Base-by-base conservation (phyloP, 2,113 vertebrate species). In the Thalassoma bifasciatum region DNA sequence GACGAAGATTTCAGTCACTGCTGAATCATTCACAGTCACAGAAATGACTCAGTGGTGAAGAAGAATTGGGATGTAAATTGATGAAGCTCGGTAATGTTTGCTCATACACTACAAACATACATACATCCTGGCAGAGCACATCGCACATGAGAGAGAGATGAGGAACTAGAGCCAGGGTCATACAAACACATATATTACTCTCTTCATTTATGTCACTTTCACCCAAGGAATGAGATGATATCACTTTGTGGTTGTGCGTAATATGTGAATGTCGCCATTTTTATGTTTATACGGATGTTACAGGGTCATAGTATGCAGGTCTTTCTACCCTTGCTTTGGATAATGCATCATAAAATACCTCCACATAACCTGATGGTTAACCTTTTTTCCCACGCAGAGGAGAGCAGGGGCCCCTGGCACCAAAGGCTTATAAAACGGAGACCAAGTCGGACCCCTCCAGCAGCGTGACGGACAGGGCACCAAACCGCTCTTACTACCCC, bases 311-410 rank as follows among this genome's bases (percentile, higher is more conserved):
- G 44, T 58, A 59, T 65, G 26, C 57, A 52, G 14, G 52, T 24
- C 82, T 54, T 57, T 66, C 65, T 40, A 75, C 71, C 49, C 68
- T 66, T 49, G 56, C 79, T 62, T 72, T 76, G 66, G 83, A 87
- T 75, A 89, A 88, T 69, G 57, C 68, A 30, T 68, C 22, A 47
- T 84, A 82, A 92, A 70, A 88, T 68, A 46, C 65, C 37, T 70
- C 60, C 72, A 66, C 23, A 69, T 54, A 75, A 84, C 79, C 74
- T 82, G 68, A 79, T 77, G 76, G 34, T 81, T 75, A 56, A 44
- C 30, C 63, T 80, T 37, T 63, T 63, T 93, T 94, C 93, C 90
- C 91, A 93, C 91, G 79, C 77, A 22, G 56, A 22, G 16, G 85
- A 69, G 63, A 79, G 42, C 23, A 7, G 79, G 83, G 88, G 85